Base-by-base conservation (phyloP, 2,888 invertebrate species). In the Trachelus tabidus region DNA sequence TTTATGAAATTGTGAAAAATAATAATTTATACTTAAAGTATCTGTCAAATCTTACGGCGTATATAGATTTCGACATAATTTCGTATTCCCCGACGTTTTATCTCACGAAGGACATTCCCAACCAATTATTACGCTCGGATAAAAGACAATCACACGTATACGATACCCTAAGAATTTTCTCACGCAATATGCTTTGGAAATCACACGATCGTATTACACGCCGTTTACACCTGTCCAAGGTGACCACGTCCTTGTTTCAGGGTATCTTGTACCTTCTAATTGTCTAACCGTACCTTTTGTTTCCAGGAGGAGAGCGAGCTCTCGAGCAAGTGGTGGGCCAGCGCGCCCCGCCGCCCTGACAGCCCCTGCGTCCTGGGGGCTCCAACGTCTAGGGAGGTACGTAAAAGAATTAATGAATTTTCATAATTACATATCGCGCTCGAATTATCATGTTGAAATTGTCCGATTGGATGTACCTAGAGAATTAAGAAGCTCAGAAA, bases 301-400 rank as follows among this genome's bases (percentile, higher is more conserved):
- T 94, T 94, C 15, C 92, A 95, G 95, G 95, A 95, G 94, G 95
- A 94, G 91, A 94, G 94, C 92, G 94, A 94, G 93, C 92, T 93
- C 91, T 91, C 92, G 94, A 95, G 93, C 94, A 94, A 93, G 94
- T 93, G 94, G 94, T 94, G 94, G 94, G 93, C 92, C 92, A 93
- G 92, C 92, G 94, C 93, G 94, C 94, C 92, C 93, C 94, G 93
- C 94, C 94, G 92, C 94, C 95, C 91, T 87, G 90, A 90, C 89
- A 90, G 91, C 90, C 91, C 90, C 90, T 91, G 90, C 86, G 84
- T 91, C 85, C 87, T 91, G 86, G 91, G 91, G 91, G 86, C 91
- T 85, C 91, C 91, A 87, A 90, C 90, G 86, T 91, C 91, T 87
- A 90, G 91, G 87, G 91, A 91, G 91, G 91, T 89, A 12, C 12